Base-by-base conservation (phyloP, 2,113 vertebrate genomes). In the Aspiorhynchus laticeps region DNA sequence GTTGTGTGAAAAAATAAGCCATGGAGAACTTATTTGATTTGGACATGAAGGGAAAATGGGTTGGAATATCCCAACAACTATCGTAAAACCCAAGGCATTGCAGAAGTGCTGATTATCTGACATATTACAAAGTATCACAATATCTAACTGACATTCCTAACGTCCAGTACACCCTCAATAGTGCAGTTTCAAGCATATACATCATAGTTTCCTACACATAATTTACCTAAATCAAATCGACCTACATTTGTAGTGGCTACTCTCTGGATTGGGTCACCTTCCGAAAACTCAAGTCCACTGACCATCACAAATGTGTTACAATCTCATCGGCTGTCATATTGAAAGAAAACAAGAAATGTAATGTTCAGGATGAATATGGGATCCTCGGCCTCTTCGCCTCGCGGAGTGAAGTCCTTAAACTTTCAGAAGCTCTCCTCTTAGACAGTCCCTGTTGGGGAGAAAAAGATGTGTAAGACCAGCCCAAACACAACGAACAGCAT, bases 81-180 rank as follows among this genome's bases (percentile, higher is more conserved):
- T 92, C 91, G 88, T 93, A 90, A 92, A 94, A 93, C 93, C 94
- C 93, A 95, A 95, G 94, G 94, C 94, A 94, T 93, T 94, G 95
- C 94, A 94, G 94, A 94, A 93, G 93, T 94, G 94, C 93, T 94
- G 93, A 92, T 95, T 94, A 93, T 94, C 95, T 94, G 94, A 95
- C 94, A 94, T 85, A 92, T 91, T 92, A 94, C 93, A 92, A 94
- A 95, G 94, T 92, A 93, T 94, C 92, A 94, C 93, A 94, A 95
- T 93, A 93, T 93, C 93, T 94, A 92, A 92, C 93, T 88, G 88
- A 94, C 92, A 93, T 94, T 93, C 93, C 91, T 95, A 91, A 92
- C 91, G 91, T 93, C 93, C 91, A 92, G 65, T 85, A 88, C 87
- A 94, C 93, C 90, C 90, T 92, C 90, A 90, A 92, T 95, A 95